These are phyloP conservation scores for Micrastur ruficollis DNA, from an alignment of 2,797 vertebrate genomes.

Conservation along the genomic window DNA sequence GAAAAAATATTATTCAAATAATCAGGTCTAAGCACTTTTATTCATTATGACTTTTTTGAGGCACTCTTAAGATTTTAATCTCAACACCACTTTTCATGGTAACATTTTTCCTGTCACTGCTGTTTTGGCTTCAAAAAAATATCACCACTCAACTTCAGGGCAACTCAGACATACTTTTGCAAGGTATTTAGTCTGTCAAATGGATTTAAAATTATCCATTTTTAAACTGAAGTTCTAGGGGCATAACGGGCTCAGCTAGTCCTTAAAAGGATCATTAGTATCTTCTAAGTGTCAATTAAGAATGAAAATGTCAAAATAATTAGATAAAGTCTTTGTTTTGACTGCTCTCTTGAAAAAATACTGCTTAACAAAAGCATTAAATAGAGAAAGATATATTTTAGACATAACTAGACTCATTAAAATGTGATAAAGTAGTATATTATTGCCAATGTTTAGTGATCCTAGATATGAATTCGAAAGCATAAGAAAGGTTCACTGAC, in stretches of 20 bases:
- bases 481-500: neutral
- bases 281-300: neutral
- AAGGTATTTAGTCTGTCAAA: neutral
- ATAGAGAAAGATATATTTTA: neutral
- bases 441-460: neutral
- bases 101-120: neutral
- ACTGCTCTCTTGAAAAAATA: neutral
- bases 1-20: neutral
- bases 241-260: neutral
- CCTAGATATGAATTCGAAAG: neutral
- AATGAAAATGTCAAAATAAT: constrained; percentile 41
- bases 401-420: neutral
- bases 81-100: neutral
- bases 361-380: neutral
- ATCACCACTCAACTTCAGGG: neutral
- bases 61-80: neutral
- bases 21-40: neutral
- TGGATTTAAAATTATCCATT: neutral
- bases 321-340: neutral
- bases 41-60: neutral
- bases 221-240: neutral
- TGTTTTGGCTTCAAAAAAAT: neutral
- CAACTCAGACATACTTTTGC: neutral
- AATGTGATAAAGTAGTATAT: neutral
- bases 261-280: too few species aligned